These are phyloP conservation scores for Andrena bicolor DNA, from an alignment of 2,888 invertebrate species.

Conservation along the genomic window DNA sequence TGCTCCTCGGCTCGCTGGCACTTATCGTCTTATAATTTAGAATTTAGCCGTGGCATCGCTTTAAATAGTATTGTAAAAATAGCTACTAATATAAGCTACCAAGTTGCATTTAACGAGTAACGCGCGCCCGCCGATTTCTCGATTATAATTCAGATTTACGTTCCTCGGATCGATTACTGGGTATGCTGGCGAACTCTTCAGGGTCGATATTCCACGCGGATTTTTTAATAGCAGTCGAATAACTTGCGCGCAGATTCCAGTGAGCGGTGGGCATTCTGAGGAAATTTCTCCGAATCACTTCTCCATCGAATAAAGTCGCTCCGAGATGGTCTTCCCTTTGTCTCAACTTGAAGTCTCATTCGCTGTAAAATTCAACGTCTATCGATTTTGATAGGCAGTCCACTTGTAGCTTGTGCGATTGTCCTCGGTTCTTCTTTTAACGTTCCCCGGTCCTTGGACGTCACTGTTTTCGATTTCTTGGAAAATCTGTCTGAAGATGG, in stretches of 20 bases:
- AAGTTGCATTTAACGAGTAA: conserved; percentile 44
- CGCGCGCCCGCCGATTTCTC: not conserved
- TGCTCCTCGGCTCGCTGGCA: not conserved
- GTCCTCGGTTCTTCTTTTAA: not conserved
- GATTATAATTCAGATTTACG: not conserved
- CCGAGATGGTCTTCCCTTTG: not conserved
- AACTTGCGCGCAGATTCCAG: too few relatives aligned
- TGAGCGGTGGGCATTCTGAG: not conserved
- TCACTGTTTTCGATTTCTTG: not conserved
- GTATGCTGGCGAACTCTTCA: not conserved
- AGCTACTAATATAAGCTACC: conserved; percentile 73
- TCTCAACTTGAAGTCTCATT: not conserved
- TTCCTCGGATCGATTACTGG: not conserved
- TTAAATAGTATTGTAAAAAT: conserved; percentile 52
- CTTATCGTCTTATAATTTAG: conserved; percentile 25
- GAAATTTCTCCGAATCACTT: not conserved
- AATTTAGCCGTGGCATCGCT: conserved; percentile 4
- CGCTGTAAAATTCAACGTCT: not conserved
- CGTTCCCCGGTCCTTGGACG: not conserved
- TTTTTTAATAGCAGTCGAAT: too few relatives aligned
- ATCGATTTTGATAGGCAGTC: not conserved
- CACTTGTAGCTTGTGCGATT: not conserved
- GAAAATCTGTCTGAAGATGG: not conserved
- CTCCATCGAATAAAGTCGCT: not conserved
- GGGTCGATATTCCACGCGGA: not conserved